Conservation (phyloP, 2,888 invertebrate species). For the Neoitamus cyanurus region DNA sequence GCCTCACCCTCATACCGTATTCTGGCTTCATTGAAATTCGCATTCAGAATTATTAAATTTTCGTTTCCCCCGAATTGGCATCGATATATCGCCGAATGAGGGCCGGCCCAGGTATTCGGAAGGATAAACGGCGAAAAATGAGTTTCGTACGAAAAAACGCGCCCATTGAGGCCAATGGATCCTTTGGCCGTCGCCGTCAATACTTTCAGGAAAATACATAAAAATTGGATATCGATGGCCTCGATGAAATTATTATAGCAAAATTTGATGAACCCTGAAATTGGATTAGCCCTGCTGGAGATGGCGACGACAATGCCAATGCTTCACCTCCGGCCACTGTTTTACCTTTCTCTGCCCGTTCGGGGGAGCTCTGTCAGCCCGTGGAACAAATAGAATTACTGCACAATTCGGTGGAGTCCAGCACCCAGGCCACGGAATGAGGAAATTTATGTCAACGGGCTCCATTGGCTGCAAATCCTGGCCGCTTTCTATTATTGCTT, state of each 20-base stretch:
- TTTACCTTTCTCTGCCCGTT: background rate
- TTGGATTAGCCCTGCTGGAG: background rate
- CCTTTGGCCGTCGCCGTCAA: background rate
- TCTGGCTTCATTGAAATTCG: conserved; percentile 1
- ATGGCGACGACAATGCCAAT: background rate
- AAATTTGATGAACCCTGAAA: conserved; percentile 39
- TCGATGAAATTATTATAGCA: conserved; percentile 32
- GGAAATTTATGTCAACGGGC: conserved; percentile 22
- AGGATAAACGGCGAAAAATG: background rate
- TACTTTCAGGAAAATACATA: background rate
- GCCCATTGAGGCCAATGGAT: background rate
- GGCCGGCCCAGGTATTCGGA: background rate
- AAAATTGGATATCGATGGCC: background rate
- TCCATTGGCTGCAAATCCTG: conserved; percentile 4
- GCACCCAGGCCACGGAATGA: background rate
- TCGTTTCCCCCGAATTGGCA: background rate
- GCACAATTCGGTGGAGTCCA: background rate
- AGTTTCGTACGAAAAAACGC: no score
- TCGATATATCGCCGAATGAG: background rate
- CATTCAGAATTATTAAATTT: conserved; percentile 14
- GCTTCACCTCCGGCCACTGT: background rate
- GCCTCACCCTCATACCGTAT: background rate
- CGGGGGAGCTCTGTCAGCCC: background rate
- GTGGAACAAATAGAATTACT: conserved; percentile 13
- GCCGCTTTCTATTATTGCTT: background rate